Evolutionary conservation across 2,797 vertebrate genomes (phyloP), one percentile per base, ranked within the genome.

Genomic region (Ateles fusciceps): DNA sequence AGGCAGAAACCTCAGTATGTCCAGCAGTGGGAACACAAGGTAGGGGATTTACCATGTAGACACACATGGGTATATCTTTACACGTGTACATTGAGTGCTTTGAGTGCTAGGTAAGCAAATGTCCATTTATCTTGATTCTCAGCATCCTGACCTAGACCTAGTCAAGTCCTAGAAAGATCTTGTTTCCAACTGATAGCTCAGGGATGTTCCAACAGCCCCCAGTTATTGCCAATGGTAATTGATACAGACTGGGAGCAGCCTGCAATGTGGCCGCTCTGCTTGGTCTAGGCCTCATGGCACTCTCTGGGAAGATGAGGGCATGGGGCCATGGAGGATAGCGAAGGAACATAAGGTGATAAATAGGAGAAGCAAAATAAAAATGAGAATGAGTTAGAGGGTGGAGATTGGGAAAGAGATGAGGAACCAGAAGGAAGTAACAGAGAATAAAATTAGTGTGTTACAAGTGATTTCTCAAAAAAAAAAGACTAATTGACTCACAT

Each of bases 391-490:
- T 21, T 36, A 81, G 8, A 79, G 64, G 59, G 68, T 33, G 57
- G 72, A 91, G 71, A 42, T 0, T 24, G 39, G 74, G 48, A 68
- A 74, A 39, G 68, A 85, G 33, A 90, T 1, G n/a, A 85, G 33
- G 33, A 61, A 81, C 50, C 52, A 75, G 22, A 91, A 89, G 33
- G 46, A 59, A 85, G 72, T 15, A 68, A 74, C 0, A 57, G 48
- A 90, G 22, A 91, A 64, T 55, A 85, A 39, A 72, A 75, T 39
- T 12, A n/a, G 75, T 4, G 46, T 28, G 33, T 79, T 87, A 42
- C 48, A 85, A 85, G 10, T 8, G 85, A 96, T 75, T 95, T 90
- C 80, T 89, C 92, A 91, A 14, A 76, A 42, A 14, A 76, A 42
- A 78, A 96, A 36, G 68, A 96, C 97, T 68, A 46, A 48, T 44